Base-by-base conservation (phyloP, 2,888 invertebrate genomes). In the Lithophane leautieri region DNA sequence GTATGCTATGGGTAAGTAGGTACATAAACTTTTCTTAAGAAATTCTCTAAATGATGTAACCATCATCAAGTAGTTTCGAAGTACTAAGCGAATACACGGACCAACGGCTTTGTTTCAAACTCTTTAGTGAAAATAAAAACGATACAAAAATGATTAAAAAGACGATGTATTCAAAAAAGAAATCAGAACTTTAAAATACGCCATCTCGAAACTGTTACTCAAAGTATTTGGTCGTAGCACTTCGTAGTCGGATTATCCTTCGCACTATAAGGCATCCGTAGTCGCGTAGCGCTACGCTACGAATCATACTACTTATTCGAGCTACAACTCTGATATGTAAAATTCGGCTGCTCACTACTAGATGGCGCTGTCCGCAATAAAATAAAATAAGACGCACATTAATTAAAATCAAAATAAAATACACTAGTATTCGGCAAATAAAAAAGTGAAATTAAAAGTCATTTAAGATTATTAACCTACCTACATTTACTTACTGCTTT, bases 291-390 rank as follows among this genome's bases (percentile, higher is more conserved):
- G 11, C 42, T 65, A 52, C 9, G 44, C 22, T 50, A 63, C 28
- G 25, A 0, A 16, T 28, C 7, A 58, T 22, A 22, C 11, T 42
- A 9, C 12, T 52, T 28, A 2, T 58, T 16, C 14, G 14, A 50
- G 4, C 56, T 14, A 44, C 2, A 14, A 3, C 11, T n/a, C 9
- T 9, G 47, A 4, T 0, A 19, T 58, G 4, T 0, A 19, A 42
- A 63, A 68, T 81, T 70, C 16, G 7, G 2, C 40, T 50, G 3
- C 16, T 16, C 0, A n/a, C 7, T 44, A 63, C 60, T 70, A 84
- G 83, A 84, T 84, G 73, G 73, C 85, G 79, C n/a, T 73, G 0
- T 73, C 22, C 11, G 0, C 25, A 42, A 67, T 50, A 28, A 47
- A 28, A 22, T 14, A 22, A 66, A 34, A 22, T 28, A 44, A 8